Base-by-base conservation (phyloP, 2,888 invertebrate genomes). In the Trachelus tabidus region DNA sequence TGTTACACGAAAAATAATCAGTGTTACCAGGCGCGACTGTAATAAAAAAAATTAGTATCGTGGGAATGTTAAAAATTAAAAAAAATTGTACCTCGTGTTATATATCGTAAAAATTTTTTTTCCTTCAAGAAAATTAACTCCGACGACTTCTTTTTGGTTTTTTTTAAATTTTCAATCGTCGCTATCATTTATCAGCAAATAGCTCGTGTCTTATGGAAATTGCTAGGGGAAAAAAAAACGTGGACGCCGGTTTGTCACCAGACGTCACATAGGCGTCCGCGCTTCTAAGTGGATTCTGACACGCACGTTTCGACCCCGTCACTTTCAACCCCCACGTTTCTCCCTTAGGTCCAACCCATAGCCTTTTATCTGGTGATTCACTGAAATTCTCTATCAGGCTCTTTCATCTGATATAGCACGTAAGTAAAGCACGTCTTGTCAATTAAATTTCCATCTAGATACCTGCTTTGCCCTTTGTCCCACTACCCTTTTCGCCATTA, bases 261-360 rank as follows among this genome's bases (percentile, higher is more conserved):
- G 71, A 31, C 71, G 71, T 71, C 71, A 71, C 71, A 71, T 2
- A 23, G 33, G 71, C 71, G 71, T 71, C 71, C 71, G 71, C 11
- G 77, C 35, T 35, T 35, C 81, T 85, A 84, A 84, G 83, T 83
- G 81, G 83, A 81, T 83, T 83, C 79, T 77, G 81, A 81, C 85
- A 82, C 83, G 84, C 82, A 82, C 78, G 71, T 33, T 71, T 78
- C 80, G 30, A 71, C 71, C 71, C 71, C 71, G 31, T 33, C 31
- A 31, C 33, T 71, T 71, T 12, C 30, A 56, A 23, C 31, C 71
- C 71, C 71, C 71, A 71, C 0, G 33, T 71, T 71, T 31, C 71
- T 71, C 71, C 71, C 71, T 34, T 71, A 31, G 33, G 71, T 71
- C 71, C 31, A 71, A 71, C 71, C 71, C 71, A 12, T 11, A 34